Conservation (phyloP, 2,888 invertebrate species). For the Mystacides longicornis region DNA sequence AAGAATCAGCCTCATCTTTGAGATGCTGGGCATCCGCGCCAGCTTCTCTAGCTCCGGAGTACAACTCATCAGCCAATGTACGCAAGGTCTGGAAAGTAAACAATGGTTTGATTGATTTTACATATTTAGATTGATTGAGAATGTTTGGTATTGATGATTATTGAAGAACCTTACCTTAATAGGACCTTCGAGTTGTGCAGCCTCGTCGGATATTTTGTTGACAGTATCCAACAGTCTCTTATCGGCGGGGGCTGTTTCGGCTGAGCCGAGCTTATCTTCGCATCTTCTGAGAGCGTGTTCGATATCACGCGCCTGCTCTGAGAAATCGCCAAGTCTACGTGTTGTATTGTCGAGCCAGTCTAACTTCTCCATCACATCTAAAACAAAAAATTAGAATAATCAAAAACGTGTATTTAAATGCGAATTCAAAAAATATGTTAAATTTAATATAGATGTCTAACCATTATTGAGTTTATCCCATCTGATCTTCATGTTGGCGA, state of each 20-base stretch:
- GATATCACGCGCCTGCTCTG: slow-evolving; percentile 77
- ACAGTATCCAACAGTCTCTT: slow-evolving; percentile 79
- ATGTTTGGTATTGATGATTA: not conserved
- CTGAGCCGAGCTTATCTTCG: slow-evolving; percentile 72
- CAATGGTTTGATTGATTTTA: not conserved
- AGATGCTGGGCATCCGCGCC: slow-evolving; percentile 71
- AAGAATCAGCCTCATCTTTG: slow-evolving; percentile 66
- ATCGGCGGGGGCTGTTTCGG: slow-evolving; percentile 70
- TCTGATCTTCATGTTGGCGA: slow-evolving; percentile 72
- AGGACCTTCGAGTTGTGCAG: slow-evolving; percentile 48
- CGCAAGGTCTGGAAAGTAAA: slow-evolving; percentile 34
- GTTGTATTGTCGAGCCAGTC: slow-evolving; percentile 78
- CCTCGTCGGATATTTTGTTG: slow-evolving; percentile 66
- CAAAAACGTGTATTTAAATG: not conserved
- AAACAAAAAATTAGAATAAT: slow-evolving; percentile 6
- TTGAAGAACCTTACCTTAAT: slow-evolving; percentile 18
- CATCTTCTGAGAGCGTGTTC: slow-evolving; percentile 78
- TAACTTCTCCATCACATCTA: slow-evolving; percentile 64
- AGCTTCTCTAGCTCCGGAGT: slow-evolving; percentile 65
- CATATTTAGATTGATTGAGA: not conserved
- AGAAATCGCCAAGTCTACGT: slow-evolving; percentile 74
- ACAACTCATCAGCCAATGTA: slow-evolving; percentile 56
- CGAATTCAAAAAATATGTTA: not conserved
- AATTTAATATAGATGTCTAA: slow-evolving; percentile 28
- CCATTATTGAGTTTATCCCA: slow-evolving; percentile 90